Evolutionary conservation across 2,113 vertebrate genomes (phyloP).

Genomic region (Nettapus auritus): DNA sequence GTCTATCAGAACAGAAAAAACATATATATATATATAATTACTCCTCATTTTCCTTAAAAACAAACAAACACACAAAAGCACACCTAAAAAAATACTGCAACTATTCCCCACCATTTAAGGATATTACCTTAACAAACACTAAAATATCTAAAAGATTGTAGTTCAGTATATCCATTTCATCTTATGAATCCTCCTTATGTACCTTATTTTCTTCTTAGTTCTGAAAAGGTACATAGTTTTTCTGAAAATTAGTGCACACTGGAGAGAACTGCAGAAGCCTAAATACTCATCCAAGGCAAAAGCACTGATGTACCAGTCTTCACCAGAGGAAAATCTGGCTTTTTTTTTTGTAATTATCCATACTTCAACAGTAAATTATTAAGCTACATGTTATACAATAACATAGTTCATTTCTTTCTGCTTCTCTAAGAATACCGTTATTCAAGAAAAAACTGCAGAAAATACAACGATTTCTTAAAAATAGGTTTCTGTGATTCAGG

Average conservation of each 20-base stretch:
- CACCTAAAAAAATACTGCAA: background rate
- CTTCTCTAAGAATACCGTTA: background rate
- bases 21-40: background rate
- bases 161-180: background rate
- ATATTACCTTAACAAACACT: background rate
- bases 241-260: background rate
- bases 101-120: background rate
- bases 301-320: accelerated
- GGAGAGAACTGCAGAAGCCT: background rate
- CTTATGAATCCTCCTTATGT: background rate
- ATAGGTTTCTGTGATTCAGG: background rate
- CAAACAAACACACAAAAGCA: background rate
- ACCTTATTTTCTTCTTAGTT: background rate
- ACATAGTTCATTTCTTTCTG: background rate
- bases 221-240: background rate
- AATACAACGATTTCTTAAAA: background rate
- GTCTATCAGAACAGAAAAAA: constrained; percentile 76
- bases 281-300: background rate
- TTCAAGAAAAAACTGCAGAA: background rate
- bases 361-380: background rate
- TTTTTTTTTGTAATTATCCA: background rate
- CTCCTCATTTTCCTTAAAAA: background rate
- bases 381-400: background rate
- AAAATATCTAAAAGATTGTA: background rate
- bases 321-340: background rate